phyloP scores from a whole-genome alignment of 2,888 invertebrate species.

The Cataglyphis rosenhaueri region DNA sequence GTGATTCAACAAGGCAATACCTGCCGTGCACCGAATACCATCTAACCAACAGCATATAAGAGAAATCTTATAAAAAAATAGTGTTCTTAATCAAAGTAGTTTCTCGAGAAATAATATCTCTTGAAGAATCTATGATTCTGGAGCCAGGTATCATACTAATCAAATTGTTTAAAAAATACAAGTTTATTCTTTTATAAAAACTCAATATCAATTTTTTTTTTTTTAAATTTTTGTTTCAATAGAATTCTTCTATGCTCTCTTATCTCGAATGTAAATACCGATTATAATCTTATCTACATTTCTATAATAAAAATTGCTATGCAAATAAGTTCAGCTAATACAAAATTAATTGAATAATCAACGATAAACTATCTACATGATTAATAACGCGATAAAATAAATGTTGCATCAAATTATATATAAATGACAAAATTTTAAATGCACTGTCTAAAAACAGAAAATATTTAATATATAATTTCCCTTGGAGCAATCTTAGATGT shows the following conservation, averaged over 20 bases:
- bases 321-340: conserved; percentile 2
- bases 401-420: not conserved
- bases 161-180: not conserved
- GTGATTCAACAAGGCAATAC: conserved; percentile 66
- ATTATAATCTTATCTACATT: not conserved
- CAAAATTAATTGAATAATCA: conserved; percentile 28
- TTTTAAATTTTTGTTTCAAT: not conserved
- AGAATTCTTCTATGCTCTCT: not conserved
- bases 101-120: not conserved
- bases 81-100: not conserved
- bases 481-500: not conserved
- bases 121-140: not conserved
- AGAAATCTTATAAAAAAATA: conserved; percentile 14
- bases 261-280: not conserved
- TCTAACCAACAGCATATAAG: conserved; percentile 28
- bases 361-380: not conserved
- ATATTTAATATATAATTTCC: not conserved
- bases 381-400: conserved; percentile 2
- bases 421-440: conserved; percentile 13
- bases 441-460: not conserved
- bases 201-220: not conserved
- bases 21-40: conserved; percentile 63
- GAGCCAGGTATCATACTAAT: not conserved
- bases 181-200: not conserved
- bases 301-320: not conserved